Conservation (phyloP, 1,140 invertebrate genomes). For the Drosophila parvula region DNA sequence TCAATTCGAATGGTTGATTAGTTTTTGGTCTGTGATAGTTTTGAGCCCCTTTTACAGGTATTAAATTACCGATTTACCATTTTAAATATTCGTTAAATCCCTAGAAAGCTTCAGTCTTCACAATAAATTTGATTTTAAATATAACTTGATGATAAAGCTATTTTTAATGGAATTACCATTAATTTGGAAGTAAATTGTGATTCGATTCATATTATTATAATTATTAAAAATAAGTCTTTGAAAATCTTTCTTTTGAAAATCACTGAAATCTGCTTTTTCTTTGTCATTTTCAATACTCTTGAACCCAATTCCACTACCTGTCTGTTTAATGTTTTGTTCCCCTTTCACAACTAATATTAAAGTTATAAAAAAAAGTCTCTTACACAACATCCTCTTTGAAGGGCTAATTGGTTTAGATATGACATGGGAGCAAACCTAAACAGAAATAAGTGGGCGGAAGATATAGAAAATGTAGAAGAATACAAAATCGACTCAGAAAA, state of each 20-base stretch:
- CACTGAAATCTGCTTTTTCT: too few species aligned
- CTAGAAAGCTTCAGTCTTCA: too few species aligned
- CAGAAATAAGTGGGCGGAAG: slow-evolving; percentile 37
- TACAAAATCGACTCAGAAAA: slow-evolving; percentile 37
- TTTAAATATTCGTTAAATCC: background rate
- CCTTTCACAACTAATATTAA: background rate
- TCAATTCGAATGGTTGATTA: slow-evolving; percentile 44
- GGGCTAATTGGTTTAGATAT: slow-evolving; percentile 64
- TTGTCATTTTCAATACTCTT: background rate
- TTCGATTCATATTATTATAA: background rate
- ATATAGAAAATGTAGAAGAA: slow-evolving; percentile 40
- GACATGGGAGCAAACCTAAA: slow-evolving; percentile 25
- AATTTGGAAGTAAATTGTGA: background rate
- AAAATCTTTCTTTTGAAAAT: background rate
- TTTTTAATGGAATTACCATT: background rate
- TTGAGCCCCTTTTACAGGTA: slow-evolving; percentile 24
- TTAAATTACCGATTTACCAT: background rate
- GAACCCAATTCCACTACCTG: background rate
- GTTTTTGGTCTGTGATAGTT: slow-evolving; percentile 10
- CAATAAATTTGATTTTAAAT: slow-evolving; percentile 3
- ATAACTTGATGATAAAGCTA: too few species aligned
- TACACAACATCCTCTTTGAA: slow-evolving; percentile 28
- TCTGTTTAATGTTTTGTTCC: background rate
- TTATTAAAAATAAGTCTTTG: background rate
- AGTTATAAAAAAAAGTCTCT: slow-evolving; percentile 28